Evolutionary conservation across 2,888 invertebrate genomes (phyloP).

Genomic region (Scaptomyza caliginosa): DNA sequence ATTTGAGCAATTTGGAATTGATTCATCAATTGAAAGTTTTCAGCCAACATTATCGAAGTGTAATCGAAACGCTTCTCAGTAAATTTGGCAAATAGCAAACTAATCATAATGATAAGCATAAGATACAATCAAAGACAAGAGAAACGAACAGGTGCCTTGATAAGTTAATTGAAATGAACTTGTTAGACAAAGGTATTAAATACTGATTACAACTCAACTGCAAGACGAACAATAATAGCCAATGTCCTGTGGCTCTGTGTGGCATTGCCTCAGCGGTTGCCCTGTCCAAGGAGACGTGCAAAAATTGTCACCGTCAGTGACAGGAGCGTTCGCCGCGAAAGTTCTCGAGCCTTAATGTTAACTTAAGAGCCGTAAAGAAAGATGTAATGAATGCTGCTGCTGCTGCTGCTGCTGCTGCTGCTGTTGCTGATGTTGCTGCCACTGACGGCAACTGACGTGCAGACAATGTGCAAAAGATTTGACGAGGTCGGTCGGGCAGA

Average conservation of each 20-base stretch:
- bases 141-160: too few species aligned
- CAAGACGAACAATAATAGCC: not conserved
- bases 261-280: slow-evolving; percentile 63
- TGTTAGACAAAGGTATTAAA: not conserved
- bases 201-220: not conserved
- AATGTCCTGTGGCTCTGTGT: slow-evolving; percentile 8
- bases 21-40: not conserved
- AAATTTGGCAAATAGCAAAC: not conserved
- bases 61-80: not conserved
- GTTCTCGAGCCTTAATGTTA: not conserved
- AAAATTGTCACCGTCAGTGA: slow-evolving; percentile 75
- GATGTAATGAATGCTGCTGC: not conserved
- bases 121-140: not conserved
- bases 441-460: slow-evolving; percentile 56
- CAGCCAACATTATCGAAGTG: not conserved
- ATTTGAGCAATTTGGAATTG: not conserved
- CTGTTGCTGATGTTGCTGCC: slow-evolving; percentile 12
- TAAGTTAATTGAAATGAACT: too few species aligned
- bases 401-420: slow-evolving; percentile 12
- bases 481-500: slow-evolving; percentile 12
- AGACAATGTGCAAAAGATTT: slow-evolving; percentile 53
- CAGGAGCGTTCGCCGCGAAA: slow-evolving; percentile 30
- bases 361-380: not conserved
- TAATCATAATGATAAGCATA: too few species aligned
- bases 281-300: slow-evolving; percentile 61